Conservation (phyloP, 2,113 vertebrate genomes). For the Antechinus stuartii region DNA sequence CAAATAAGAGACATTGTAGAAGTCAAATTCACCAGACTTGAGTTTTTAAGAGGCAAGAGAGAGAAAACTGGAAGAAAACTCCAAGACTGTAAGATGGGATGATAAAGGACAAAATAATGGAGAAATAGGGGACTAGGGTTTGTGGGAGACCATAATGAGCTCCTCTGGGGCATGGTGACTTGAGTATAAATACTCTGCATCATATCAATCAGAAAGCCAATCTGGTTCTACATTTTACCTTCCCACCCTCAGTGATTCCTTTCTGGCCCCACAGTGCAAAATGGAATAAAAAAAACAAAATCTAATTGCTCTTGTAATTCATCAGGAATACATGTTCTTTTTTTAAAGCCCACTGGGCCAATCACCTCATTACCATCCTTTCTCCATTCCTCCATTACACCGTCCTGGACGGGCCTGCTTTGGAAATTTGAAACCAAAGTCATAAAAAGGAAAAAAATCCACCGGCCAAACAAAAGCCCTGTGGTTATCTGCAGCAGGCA, state of each 20-base stretch:
- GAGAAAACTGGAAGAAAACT: not conserved
- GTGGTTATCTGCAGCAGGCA: constrained; percentile 59
- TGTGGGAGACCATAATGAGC: not conserved
- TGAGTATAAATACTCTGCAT: not conserved
- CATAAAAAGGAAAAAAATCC: constrained; percentile 59
- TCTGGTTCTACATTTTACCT: not conserved
- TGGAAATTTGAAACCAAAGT: constrained; percentile 63
- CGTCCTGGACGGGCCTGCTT: constrained; percentile 55
- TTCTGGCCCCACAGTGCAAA: constrained; percentile 39
- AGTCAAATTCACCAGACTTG: not conserved
- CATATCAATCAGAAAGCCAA: not conserved
- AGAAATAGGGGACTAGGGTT: not conserved
- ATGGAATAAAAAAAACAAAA: not conserved
- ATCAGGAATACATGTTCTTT: not conserved
- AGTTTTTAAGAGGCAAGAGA: not conserved
- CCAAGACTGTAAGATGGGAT: not conserved
- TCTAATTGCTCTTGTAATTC: constrained; percentile 16
- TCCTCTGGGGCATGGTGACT: not conserved
- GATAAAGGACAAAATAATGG: not conserved
- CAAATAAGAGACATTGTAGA: not conserved
- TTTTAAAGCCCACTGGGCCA: not conserved
- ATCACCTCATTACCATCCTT: constrained; percentile 19
- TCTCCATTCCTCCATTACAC: constrained; percentile 18
- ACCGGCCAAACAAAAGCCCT: constrained; percentile 41
- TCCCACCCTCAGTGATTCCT: not conserved